phyloP scores from a whole-genome alignment of 2,888 invertebrate genomes.

The Microchrysa polita region DNA sequence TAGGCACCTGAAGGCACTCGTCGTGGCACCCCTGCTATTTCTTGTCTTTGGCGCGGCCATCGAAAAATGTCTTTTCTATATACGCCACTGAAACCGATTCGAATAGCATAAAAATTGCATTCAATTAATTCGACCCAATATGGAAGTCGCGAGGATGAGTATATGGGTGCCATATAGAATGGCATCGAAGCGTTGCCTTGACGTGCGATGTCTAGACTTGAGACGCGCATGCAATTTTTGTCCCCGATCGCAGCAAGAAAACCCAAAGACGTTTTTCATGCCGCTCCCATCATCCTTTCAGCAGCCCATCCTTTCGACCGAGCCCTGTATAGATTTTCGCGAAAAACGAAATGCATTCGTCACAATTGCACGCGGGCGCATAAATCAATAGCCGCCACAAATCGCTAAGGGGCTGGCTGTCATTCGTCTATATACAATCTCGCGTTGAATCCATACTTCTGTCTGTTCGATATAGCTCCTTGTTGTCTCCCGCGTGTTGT shows the following conservation, averaged over 20 bases:
- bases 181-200: conserved; percentile 38
- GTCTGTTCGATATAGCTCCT: background rate
- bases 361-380: conserved; percentile 42
- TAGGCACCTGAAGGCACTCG: conserved; percentile 38
- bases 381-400: conserved; percentile 40
- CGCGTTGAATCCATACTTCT: background rate
- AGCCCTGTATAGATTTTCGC: conserved; percentile 7
- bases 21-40: conserved; percentile 38
- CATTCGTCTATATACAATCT: conserved; percentile 1
- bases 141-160: conserved; percentile 31
- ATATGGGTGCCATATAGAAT: conserved; percentile 31
- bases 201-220: conserved; percentile 43
- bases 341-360: conserved; percentile 37
- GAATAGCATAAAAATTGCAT: conserved; percentile 41
- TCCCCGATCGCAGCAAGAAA: background rate
- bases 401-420: conserved; percentile 38
- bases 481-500: conserved; percentile 5
- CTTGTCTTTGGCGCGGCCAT: conserved; percentile 3
- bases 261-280: conserved; percentile 27
- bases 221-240: conserved; percentile 42
- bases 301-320: background rate
- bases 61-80: background rate
- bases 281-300: conserved; percentile 20
- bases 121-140: conserved; percentile 44
- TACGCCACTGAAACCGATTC: conserved; percentile 24